Evolutionary conservation across 2,888 invertebrate genomes (phyloP).

Genomic region (Cantharis nigra): DNA sequence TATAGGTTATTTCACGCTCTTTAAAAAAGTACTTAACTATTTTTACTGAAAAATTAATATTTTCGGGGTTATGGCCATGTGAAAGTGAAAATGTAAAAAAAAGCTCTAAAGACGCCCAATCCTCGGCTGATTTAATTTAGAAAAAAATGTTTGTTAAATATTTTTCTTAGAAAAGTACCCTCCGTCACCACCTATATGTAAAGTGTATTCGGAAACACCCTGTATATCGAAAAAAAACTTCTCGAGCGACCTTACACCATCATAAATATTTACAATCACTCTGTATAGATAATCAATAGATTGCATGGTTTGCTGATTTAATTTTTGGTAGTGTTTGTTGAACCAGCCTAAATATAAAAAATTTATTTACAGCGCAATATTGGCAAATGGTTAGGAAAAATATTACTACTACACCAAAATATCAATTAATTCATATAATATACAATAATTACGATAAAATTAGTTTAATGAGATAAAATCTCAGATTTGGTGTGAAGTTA

Average conservation of each 20-base stretch:
- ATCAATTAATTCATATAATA: conserved; percentile 8
- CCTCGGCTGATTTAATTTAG: too few species aligned
- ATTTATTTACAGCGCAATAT: conserved; percentile 22
- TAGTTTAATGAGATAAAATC: conserved; percentile 3
- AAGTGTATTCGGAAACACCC: too few species aligned
- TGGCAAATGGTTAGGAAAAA: conserved; percentile 16
- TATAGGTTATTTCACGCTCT: too few species aligned
- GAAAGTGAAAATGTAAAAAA: too few species aligned
- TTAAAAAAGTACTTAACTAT: too few species aligned
- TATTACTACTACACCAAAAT: conserved; percentile 21
- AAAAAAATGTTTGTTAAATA: too few species aligned
- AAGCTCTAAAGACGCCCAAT: too few species aligned
- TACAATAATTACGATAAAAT: conserved; percentile 2
- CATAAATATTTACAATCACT: neutral
- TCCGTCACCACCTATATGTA: too few species aligned
- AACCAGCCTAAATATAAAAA: neutral
- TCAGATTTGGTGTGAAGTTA: conserved; percentile 10
- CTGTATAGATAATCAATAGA: neutral
- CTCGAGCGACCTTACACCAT: neutral
- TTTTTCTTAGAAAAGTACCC: too few species aligned
- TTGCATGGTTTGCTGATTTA: conserved; percentile 3
- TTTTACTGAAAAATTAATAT: too few species aligned
- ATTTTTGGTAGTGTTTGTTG: neutral
- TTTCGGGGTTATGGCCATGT: too few species aligned
- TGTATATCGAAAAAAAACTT: too few species aligned